Evolutionary conservation across 1,140 invertebrate species (phyloP).

Genomic region (Helicoverpa zea): DNA sequence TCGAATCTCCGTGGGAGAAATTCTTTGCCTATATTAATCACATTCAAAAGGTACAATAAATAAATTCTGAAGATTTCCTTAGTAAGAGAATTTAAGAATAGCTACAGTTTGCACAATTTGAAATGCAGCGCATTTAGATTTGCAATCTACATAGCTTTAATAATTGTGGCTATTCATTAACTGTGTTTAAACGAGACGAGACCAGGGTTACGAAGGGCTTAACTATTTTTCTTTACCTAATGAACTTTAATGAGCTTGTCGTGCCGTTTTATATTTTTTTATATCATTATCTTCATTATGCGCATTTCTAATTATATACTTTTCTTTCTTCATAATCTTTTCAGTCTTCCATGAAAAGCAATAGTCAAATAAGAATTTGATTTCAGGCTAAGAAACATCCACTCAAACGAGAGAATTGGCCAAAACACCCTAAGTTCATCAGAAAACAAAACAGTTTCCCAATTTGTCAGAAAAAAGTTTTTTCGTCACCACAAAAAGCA

Average conservation of each 20-base stretch:
- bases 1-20: no score
- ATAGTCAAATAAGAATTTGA: constrained; percentile 34
- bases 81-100: background rate
- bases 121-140: constrained; percentile 35
- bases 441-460: constrained; percentile 56
- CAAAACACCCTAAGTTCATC: constrained; percentile 61
- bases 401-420: constrained; percentile 66
- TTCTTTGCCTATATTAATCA: no score
- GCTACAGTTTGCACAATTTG: background rate
- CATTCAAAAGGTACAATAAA: no score
- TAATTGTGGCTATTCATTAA: constrained; percentile 53
- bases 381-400: constrained; percentile 77
- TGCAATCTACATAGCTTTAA: constrained; percentile 36
- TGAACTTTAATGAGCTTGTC: constrained; percentile 9
- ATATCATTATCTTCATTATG: no score
- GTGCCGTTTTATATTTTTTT: background rate
- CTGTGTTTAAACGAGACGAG: constrained; percentile 51
- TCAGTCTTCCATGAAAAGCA: background rate
- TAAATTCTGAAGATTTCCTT: background rate
- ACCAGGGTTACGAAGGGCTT: background rate
- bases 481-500: constrained; percentile 80
- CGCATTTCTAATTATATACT: no score
- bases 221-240: constrained; percentile 15
- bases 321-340: background rate
- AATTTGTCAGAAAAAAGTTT: constrained; percentile 71